phyloP scores from a whole-genome alignment of 1,140 invertebrate species.

The Steinernema khuongi region DNA sequence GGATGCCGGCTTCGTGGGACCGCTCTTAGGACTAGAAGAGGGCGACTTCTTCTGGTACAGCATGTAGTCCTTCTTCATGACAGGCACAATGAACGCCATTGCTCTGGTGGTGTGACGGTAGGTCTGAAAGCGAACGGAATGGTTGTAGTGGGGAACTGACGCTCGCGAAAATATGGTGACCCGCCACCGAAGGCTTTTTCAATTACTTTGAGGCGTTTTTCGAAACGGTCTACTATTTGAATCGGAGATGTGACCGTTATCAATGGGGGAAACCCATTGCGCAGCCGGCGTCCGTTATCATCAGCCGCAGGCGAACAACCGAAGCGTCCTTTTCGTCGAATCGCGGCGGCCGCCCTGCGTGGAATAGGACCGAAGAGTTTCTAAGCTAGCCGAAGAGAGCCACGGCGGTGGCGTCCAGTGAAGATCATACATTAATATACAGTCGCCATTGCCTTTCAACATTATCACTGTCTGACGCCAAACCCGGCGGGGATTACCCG shows the following conservation, averaged over 20 bases:
- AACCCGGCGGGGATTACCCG: too few species aligned
- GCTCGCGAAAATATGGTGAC: not conserved
- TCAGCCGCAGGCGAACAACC: not conserved
- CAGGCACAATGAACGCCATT: constrained; percentile 4
- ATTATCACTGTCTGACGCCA: too few species aligned
- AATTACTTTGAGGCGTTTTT: not conserved
- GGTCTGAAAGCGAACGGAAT: not conserved
- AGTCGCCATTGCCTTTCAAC: too few species aligned
- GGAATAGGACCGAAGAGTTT: too few species aligned
- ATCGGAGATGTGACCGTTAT: constrained; percentile 15
- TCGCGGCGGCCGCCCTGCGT: not conserved
- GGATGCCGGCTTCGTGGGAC: not conserved
- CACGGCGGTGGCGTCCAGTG: too few species aligned
- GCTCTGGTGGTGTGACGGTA: too few species aligned
- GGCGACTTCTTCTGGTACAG: not conserved
- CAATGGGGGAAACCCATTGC: constrained; percentile 13
- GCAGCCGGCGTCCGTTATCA: not conserved
- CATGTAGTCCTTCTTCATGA: constrained; percentile 13
- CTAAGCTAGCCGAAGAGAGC: too few species aligned
- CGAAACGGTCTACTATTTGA: constrained; percentile 3
- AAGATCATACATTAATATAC: too few species aligned
- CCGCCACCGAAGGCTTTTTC: constrained; percentile 2
- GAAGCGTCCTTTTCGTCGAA: constrained; percentile 6
- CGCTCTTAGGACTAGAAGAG: not conserved
- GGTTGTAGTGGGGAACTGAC: not conserved